Evolutionary conservation across 1,140 invertebrate genomes (phyloP).

Genomic region (Caligus rogercresseyi): DNA sequence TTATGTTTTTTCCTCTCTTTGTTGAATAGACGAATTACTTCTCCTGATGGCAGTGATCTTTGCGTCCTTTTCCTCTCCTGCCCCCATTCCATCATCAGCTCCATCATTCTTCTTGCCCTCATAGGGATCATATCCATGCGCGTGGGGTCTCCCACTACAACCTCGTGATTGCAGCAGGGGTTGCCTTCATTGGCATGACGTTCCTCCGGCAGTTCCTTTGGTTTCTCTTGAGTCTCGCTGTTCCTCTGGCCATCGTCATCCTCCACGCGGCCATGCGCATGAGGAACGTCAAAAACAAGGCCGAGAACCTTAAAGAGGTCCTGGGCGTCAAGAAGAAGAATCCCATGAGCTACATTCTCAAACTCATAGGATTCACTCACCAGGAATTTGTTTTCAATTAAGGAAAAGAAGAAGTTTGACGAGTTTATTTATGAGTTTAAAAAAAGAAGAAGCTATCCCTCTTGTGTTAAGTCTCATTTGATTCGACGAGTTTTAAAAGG

Average conservation of each 20-base stretch:
- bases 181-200: background rate
- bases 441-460: no score
- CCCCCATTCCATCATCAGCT: background rate
- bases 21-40: background rate
- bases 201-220: background rate
- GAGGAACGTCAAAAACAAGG: background rate
- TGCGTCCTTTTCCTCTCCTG: background rate
- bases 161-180: background rate
- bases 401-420: background rate
- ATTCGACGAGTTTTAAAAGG: no score
- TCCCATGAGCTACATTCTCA: background rate
- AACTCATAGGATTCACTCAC: background rate
- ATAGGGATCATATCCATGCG: background rate
- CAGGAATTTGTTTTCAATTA: slow-evolving; percentile 1
- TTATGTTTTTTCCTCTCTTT: background rate
- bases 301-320: background rate
- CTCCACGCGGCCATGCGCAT: background rate
- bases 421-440: no score
- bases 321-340: background rate
- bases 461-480: no score
- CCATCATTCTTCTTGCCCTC: background rate
- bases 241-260: background rate
- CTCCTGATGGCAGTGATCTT: background rate
- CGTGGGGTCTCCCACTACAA: background rate
- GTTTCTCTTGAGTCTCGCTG: background rate